A percentile compares a stretch with the other conserved stretches of the same genome.
These are phyloP conservation scores for Rissa tridactyla DNA, from an alignment of 2,113 vertebrate species.

Conservation along the genomic window DNA sequence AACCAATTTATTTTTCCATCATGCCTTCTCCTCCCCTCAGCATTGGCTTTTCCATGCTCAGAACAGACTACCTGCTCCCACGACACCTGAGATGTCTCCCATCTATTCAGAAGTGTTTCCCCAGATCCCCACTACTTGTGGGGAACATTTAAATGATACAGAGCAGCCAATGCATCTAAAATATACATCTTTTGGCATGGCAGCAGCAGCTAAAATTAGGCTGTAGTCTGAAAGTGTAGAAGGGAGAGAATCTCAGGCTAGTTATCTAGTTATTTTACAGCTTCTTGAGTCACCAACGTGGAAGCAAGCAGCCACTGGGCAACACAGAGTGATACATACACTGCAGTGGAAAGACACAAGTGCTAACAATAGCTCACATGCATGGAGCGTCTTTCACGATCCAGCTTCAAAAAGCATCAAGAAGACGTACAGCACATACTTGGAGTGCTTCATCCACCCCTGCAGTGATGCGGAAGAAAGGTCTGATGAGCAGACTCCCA, in stretches of 20 bases:
- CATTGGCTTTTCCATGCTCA: neutral
- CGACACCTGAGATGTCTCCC: neutral
- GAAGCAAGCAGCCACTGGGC: neutral
- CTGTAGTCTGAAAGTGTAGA: neutral
- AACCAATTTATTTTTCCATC: neutral
- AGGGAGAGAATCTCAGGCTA: neutral
- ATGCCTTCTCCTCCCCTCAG: neutral
- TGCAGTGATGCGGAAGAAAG: neutral
- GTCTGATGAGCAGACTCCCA: neutral
- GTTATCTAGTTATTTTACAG: slow-evolving; percentile 5
- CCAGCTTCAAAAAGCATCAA: neutral
- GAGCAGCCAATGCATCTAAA: neutral
- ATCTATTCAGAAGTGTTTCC: neutral
- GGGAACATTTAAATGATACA: neutral
- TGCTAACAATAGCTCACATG: neutral
- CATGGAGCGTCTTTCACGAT: neutral
- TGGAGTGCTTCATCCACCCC: neutral
- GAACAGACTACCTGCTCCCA: neutral
- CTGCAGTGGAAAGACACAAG: neutral
- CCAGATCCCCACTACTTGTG: neutral
- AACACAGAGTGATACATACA: neutral
- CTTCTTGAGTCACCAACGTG: slow-evolving; percentile 14
- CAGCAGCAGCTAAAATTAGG: neutral
- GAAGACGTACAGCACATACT: neutral
- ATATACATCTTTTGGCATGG: accelerated